Base-by-base conservation (phyloP, 2,797 vertebrate species). In the Stomatorhinus walkeri region DNA sequence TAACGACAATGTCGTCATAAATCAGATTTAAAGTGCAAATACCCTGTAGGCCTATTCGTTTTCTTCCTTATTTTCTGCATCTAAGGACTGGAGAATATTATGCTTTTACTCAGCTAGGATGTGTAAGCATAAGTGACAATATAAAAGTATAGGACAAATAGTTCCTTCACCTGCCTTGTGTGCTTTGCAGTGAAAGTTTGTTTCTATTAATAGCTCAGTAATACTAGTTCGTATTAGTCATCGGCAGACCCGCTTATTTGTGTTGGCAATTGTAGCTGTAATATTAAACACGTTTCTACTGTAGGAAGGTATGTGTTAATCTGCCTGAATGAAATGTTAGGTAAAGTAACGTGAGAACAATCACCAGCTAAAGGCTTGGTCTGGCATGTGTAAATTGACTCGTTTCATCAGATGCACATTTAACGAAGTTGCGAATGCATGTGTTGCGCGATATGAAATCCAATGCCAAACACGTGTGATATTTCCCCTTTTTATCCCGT, bases 321-420 rank as follows among this genome's bases (percentile, higher is more conserved):
- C 72, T 79, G 72, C 36, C 36, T 79, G 24, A 32, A 68, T 68
- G 3, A 68, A 68, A 68, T 32, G 24, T 32, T 68, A 32, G 28
- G 28, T 32, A 68, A 68, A 68, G 64, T 32, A 68, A 68, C 24
- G 64, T 79, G 72, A 79, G 36, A 79, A 43, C 72, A 16, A 79
- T 40, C 36, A 3, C 8, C 36, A 79, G 32, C 12, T 16, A 79
- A 40, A 40, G 16, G 43, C 14, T 16, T 43, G 28, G 32, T 76
- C 12, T 76, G 32, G 72, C 72, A 28, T 79, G 36, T 79, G 72
- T 79, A 79, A 79, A 79, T 40, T 79, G 72, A 79, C 72, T 79
- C 72, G 32, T 40, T 79, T 79, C 36, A 79, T 79, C 16, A 79
- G 36, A 79, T 79, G 72, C 36, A 43, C 14, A n/a, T 36, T 79